These are phyloP conservation scores for Pantherophis guttatus DNA, from an alignment of 2,113 vertebrate genomes.

Conservation along the genomic window DNA sequence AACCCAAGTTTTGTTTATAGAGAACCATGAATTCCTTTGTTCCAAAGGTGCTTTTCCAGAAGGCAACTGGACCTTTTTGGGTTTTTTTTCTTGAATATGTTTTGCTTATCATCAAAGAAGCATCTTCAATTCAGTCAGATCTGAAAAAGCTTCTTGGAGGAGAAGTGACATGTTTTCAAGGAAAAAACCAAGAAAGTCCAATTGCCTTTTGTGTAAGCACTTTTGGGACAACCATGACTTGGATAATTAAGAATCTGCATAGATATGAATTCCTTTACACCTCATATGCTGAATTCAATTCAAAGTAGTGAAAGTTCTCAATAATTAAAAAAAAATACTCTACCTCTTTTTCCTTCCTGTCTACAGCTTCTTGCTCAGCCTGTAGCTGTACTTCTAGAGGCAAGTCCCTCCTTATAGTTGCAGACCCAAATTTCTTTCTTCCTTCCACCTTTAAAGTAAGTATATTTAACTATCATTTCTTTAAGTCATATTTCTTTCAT, in stretches of 20 bases:
- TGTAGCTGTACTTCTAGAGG: constrained; percentile 88
- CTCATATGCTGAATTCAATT: constrained; percentile 15
- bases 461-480: constrained; percentile 22
- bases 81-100: not conserved
- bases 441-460: constrained; percentile 77
- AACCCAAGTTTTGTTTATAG: not conserved
- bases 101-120: not conserved
- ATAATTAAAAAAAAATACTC: constrained; percentile 27
- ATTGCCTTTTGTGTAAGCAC: not conserved
- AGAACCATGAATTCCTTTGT: not conserved
- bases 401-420: constrained; percentile 72
- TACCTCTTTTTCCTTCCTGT: constrained; percentile 98
- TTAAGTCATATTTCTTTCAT: not conserved
- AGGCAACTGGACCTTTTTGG: not conserved
- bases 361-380: constrained; percentile 92
- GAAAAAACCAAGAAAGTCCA: not conserved
- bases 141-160: not conserved
- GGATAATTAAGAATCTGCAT: not conserved
- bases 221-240: not conserved
- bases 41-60: not conserved
- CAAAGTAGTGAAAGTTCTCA: not conserved
- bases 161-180: not conserved
- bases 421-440: constrained; percentile 76
- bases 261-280: not conserved
- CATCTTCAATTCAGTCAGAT: not conserved